Evolutionary conservation across 2,113 vertebrate genomes (phyloP).

Genomic region (Oreocharis arfaki): DNA sequence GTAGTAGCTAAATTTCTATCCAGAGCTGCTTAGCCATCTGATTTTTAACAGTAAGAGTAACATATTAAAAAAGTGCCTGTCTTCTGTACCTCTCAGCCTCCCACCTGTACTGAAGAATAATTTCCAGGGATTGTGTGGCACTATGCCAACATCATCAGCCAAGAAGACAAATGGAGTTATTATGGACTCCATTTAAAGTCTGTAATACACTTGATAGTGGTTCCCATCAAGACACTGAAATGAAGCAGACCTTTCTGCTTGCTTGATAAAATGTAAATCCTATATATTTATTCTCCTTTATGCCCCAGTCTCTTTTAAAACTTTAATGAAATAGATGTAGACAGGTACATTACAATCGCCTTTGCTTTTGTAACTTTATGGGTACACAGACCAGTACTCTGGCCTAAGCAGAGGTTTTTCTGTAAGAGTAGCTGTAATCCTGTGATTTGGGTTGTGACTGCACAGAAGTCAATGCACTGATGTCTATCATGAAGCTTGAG

Average conservation of each 20-base stretch:
- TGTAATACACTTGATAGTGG: not conserved
- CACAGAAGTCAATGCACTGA: not conserved
- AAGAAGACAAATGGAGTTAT: not conserved
- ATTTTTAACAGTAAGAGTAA: constrained; percentile 1
- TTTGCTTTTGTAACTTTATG: not conserved
- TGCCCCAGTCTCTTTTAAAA: not conserved
- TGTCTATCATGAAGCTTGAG: not conserved
- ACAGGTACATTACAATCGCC: not conserved
- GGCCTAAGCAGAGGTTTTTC: not conserved
- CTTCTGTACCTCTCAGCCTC: not conserved
- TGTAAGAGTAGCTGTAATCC: not conserved
- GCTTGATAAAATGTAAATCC: not conserved
- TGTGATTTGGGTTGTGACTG: not conserved
- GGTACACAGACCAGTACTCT: not conserved
- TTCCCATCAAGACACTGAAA: not conserved
- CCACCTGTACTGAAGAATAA: not conserved
- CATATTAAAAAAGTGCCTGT: not conserved
- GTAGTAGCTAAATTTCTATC: constrained; percentile 34
- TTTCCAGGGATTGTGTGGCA: constrained; percentile 4
- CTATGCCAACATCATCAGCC: not conserved
- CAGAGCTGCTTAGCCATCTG: not conserved
- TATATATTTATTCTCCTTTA: not conserved
- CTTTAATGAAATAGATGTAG: not conserved
- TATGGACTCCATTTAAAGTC: not conserved
- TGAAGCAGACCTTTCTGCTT: not conserved